phyloP scores from a whole-genome alignment of 2,113 vertebrate species.

The Nerophis lumbriciformis region DNA sequence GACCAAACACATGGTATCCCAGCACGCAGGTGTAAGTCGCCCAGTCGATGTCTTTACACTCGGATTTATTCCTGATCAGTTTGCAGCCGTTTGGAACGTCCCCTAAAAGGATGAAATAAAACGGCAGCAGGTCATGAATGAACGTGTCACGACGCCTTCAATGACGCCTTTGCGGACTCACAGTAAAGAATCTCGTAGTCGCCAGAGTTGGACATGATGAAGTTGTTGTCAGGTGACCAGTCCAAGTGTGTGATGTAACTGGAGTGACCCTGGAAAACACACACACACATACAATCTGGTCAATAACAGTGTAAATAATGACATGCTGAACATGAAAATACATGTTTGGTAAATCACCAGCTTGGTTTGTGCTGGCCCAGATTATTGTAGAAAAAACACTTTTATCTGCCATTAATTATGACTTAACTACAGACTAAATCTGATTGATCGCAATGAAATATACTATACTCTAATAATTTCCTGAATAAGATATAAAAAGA shows the following conservation, averaged over 20 bases:
- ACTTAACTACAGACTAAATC: too few species aligned
- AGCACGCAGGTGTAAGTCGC: conserved; percentile 93
- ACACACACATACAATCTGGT: too few species aligned
- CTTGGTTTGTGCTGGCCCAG: too few species aligned
- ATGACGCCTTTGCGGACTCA: conserved; percentile 69
- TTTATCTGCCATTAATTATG: too few species aligned
- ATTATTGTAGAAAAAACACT: too few species aligned
- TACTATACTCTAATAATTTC: too few species aligned
- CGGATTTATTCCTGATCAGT: conserved; percentile 91
- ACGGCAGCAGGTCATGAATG: accelerated
- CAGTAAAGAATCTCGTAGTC: conserved; percentile 99
- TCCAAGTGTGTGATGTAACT: conserved; percentile 99
- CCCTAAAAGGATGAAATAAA: conserved; percentile 68
- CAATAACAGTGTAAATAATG: too few species aligned
- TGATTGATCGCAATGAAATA: too few species aligned
- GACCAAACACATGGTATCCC: conserved; percentile 96
- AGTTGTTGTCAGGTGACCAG: conserved; percentile 97
- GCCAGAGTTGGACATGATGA: conserved; percentile 99
- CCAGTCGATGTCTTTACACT: conserved; percentile 97
- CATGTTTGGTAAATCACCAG: too few species aligned
- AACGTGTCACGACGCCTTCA: too few species aligned
- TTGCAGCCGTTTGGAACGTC: conserved; percentile 91
- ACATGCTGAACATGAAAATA: too few species aligned
- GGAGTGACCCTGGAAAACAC: conserved; percentile 87
- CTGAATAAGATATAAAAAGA: too few species aligned